These are phyloP conservation scores for Bathynomus jamesi DNA, from an alignment of 1,140 invertebrate species.

Conservation along the genomic window DNA sequence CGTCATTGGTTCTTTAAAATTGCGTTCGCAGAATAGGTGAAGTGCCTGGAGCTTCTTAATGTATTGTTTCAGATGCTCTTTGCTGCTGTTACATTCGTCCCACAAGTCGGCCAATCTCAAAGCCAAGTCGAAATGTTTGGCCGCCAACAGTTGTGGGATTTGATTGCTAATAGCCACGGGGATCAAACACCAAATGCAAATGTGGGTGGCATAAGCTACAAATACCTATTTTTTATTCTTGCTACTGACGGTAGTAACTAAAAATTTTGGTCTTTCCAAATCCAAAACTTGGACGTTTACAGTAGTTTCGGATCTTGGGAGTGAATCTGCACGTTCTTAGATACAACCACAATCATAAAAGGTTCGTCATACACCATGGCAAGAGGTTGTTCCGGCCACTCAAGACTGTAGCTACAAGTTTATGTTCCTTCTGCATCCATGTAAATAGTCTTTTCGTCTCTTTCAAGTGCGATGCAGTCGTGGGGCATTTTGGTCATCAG, in stretches of 20 bases:
- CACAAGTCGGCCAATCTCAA: constrained; percentile 80
- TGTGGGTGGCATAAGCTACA: constrained; percentile 71
- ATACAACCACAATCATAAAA: constrained; percentile 73
- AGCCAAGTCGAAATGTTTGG: constrained; percentile 91
- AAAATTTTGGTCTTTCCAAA: constrained; percentile 53
- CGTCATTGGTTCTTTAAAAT: constrained; percentile 81
- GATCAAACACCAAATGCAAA: constrained; percentile 80
- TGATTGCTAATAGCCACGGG: constrained; percentile 69
- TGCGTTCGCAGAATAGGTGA: constrained; percentile 78
- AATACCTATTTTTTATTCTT: constrained; percentile 66
- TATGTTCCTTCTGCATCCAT: constrained; percentile 65
- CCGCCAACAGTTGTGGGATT: constrained; percentile 67
- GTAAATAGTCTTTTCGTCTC: constrained; percentile 75
- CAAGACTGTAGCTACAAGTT: constrained; percentile 59
- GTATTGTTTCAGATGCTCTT: constrained; percentile 66
- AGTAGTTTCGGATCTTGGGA: constrained; percentile 60
- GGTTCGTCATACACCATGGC: constrained; percentile 81
- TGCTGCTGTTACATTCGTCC: constrained; percentile 70
- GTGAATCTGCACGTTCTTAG: constrained; percentile 71
- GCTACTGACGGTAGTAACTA: constrained; percentile 13
- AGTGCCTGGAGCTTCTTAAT: constrained; percentile 86
- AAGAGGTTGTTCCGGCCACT: constrained; percentile 73
- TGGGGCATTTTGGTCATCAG: constrained; percentile 65
- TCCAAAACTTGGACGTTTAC: constrained; percentile 71
- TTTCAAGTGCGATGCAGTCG: constrained; percentile 63